Percentiles rank a stretch among this genome's conserved stretches.
These are phyloP conservation scores for Siniperca chuatsi DNA, from an alignment of 2,113 vertebrate genomes.

Conservation along the genomic window DNA sequence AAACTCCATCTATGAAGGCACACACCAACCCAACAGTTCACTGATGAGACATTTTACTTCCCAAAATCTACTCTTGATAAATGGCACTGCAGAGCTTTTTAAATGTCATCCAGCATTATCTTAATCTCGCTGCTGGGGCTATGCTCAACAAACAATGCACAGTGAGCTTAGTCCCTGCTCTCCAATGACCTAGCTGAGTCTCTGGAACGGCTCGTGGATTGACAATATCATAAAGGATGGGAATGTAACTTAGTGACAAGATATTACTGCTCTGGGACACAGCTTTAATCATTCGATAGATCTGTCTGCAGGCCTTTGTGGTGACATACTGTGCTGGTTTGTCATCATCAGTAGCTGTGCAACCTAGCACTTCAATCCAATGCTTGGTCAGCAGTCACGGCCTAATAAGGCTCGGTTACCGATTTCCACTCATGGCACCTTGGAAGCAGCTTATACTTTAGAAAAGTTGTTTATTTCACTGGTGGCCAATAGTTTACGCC, in stretches of 20 bases:
- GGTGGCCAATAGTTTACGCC: constrained; percentile 16
- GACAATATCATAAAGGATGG: constrained; percentile 60
- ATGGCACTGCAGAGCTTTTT: constrained; percentile 47
- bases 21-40: constrained; percentile 15
- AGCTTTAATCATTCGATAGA: constrained; percentile 70
- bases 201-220: constrained; percentile 26
- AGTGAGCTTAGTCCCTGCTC: constrained; percentile 45
- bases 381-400: constrained; percentile 56
- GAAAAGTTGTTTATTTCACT: constrained; percentile 54
- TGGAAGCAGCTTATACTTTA: constrained; percentile 39
- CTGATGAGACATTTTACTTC: constrained; percentile 27
- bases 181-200: constrained; percentile 28
- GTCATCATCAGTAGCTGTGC: constrained; percentile 46
- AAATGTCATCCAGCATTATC: constrained; percentile 65
- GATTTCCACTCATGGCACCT: constrained; percentile 40
- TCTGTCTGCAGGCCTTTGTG: constrained; percentile 63
- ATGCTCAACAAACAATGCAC: constrained; percentile 51
- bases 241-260: constrained; percentile 54
- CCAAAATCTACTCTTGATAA: constrained; percentile 39
- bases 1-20: background rate
- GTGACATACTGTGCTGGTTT: constrained; percentile 53
- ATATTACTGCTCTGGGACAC: constrained; percentile 53
- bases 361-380: constrained; percentile 83
- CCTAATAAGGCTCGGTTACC: constrained; percentile 49
- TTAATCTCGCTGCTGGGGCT: constrained; percentile 57